These are phyloP conservation scores for Odontocerum albicorne DNA, from an alignment of 2,888 invertebrate genomes.

Conservation along the genomic window DNA sequence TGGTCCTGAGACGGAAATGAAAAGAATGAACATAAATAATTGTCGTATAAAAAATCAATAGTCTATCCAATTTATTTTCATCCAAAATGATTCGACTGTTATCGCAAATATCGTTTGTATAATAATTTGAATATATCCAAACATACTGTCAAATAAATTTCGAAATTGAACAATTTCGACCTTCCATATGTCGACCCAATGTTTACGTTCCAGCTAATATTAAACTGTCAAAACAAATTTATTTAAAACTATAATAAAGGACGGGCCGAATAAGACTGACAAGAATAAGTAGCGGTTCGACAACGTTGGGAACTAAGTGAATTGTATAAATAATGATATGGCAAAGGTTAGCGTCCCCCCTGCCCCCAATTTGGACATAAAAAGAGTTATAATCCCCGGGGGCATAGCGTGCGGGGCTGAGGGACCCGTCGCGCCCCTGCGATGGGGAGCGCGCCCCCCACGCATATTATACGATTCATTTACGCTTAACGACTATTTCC, in stretches of 20 bases:
- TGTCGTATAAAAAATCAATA: no score
- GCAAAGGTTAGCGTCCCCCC: conserved; percentile 33
- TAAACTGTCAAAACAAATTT: conserved; percentile 36
- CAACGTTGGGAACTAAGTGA: conserved; percentile 28
- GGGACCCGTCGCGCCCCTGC: conserved; percentile 16
- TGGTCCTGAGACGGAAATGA: no score
- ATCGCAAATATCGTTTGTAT: no score
- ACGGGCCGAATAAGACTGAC: conserved; percentile 14
- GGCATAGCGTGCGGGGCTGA: conserved; percentile 31
- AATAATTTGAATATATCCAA: no score
- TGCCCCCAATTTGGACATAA: conserved; percentile 34
- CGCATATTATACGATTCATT: conserved; percentile 36
- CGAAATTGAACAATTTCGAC: conserved; percentile 2
- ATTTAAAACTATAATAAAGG: conserved; percentile 18
- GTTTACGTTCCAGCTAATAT: conserved; percentile 21
- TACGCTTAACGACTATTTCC: conserved; percentile 32
- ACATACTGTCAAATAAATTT: no score
- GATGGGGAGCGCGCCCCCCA: conserved; percentile 22
- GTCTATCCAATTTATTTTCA: no score
- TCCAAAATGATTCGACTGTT: no score
- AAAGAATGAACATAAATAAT: no score
- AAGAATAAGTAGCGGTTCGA: conserved; percentile 27
- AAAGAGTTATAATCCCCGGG: conserved; percentile 36
- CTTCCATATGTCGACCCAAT: conserved; percentile 7
- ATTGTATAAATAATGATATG: conserved; percentile 37